A percentile compares a stretch with the other conserved stretches of the same genome.
Evolutionary conservation across 2,888 invertebrate genomes (phyloP).

Genomic region (Ochropleura plecta): DNA sequence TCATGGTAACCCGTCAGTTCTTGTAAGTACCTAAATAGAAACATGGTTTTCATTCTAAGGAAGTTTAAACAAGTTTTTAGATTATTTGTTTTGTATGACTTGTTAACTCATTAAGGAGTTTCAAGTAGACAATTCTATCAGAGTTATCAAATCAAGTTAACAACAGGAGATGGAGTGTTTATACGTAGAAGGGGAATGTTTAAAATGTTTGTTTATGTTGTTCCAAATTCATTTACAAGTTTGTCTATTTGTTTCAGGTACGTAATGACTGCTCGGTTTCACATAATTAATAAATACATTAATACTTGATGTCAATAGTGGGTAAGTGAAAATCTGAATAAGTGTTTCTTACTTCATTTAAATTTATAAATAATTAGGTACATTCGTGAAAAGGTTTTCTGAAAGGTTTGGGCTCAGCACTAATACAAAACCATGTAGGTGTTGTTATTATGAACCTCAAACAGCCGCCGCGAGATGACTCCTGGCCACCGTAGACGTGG

Average conservation of each 20-base stretch:
- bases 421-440: no score
- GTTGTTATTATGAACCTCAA: no score
- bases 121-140: conserved; percentile 39
- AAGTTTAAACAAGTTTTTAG: conserved; percentile 22
- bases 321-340: not conserved
- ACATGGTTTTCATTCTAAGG: not conserved
- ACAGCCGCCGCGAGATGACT: no score
- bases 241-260: conserved; percentile 53
- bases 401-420: no score
- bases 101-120: conserved; percentile 38
- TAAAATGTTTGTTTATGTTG: conserved; percentile 25
- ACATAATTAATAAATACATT: not conserved
- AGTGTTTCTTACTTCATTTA: not conserved
- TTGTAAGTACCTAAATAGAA: not conserved
- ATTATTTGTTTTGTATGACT: conserved; percentile 36
- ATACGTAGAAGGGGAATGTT: conserved; percentile 19
- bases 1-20: no score
- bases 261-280: not conserved
- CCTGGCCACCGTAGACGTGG: no score
- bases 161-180: conserved; percentile 19
- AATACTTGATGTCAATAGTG: not conserved
- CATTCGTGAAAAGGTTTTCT: not conserved
- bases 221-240: conserved; percentile 29
- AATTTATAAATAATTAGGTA: not conserved
- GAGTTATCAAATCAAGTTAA: conserved; percentile 28